Evolutionary conservation across 2,888 invertebrate species (phyloP), one percentile per base, ranked within the genome.

Genomic region (Lamproptera curius): DNA sequence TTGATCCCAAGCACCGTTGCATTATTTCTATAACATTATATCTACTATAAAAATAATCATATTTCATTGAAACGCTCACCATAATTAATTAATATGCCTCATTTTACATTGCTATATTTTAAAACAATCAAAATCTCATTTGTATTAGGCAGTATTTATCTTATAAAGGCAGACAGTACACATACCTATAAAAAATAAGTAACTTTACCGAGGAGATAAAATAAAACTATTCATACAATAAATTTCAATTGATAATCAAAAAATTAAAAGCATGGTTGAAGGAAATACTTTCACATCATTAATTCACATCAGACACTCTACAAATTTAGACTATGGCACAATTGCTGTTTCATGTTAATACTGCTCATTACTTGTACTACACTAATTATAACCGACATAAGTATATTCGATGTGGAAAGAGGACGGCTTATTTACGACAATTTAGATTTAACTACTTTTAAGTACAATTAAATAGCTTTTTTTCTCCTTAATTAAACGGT

Each of bases 251-350:
- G n/a, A n/a, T n/a, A n/a, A n/a, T n/a, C n/a, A n/a, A n/a, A n/a
- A n/a, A n/a, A n/a, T n/a, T n/a, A n/a, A n/a, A n/a, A n/a, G n/a
- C n/a, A n/a, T n/a, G n/a, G n/a, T n/a, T n/a, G n/a, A n/a, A n/a
- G n/a, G n/a, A n/a, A n/a, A n/a, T n/a, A n/a, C n/a, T n/a, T n/a
- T n/a, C n/a, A n/a, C n/a, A n/a, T n/a, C n/a, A n/a, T n/a, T n/a
- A 31, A 28, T 11, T 36, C 35, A 43, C 20, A 15, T 37, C 23
- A 37, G 42, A 16, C 15, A 36, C 31, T 38, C 34, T 26, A 38
- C 13, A 28, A 44, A 20, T 26, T 50, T 52, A 11, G 51, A 59
- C 55, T 78, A 78, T 78, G 78, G 78, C 78, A 78, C 78, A 45
- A 53, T 61, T 62, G 57, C 60, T 59, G 53, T 57, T 58, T 61